Evolutionary conservation across 2,113 vertebrate genomes (phyloP).

Genomic region (Xiphophorus couchianus): DNA sequence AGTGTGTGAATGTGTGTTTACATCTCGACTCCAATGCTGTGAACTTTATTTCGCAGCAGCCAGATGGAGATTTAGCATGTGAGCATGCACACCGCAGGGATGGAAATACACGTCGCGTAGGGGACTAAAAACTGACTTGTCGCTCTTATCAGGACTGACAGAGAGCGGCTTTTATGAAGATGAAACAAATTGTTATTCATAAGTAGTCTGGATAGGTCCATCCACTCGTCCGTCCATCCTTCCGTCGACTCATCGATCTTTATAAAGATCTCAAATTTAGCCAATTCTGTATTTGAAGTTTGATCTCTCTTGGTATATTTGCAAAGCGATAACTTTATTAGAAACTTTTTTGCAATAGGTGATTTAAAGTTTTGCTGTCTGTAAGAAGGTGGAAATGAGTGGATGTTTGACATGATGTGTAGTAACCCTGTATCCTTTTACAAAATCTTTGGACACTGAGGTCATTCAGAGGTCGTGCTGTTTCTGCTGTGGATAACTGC

Average conservation of each 20-base stretch:
- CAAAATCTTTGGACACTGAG: constrained; percentile 26
- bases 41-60: constrained; percentile 77
- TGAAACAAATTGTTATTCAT: background rate
- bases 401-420: background rate
- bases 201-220: background rate
- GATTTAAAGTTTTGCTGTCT: background rate
- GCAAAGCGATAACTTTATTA: background rate
- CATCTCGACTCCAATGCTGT: constrained; percentile 75
- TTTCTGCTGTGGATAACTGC: constrained; percentile 18
- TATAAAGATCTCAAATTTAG: too few relatives aligned
- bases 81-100: constrained; percentile 61
- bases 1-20: constrained; percentile 79
- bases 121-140: constrained; percentile 58
- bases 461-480: constrained; percentile 6
- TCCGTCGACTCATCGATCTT: background rate
- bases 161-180: constrained; percentile 24
- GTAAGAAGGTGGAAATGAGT: background rate
- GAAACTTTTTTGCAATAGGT: background rate
- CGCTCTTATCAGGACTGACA: constrained; percentile 50
- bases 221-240: background rate
- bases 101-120: constrained; percentile 70
- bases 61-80: constrained; percentile 77
- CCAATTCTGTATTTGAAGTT: too few relatives aligned
- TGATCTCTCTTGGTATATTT: too few relatives aligned
- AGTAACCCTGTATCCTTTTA: constrained; percentile 2